Evolutionary conservation across 2,797 vertebrate species (phyloP).

Genomic region (Alectoris magna): DNA sequence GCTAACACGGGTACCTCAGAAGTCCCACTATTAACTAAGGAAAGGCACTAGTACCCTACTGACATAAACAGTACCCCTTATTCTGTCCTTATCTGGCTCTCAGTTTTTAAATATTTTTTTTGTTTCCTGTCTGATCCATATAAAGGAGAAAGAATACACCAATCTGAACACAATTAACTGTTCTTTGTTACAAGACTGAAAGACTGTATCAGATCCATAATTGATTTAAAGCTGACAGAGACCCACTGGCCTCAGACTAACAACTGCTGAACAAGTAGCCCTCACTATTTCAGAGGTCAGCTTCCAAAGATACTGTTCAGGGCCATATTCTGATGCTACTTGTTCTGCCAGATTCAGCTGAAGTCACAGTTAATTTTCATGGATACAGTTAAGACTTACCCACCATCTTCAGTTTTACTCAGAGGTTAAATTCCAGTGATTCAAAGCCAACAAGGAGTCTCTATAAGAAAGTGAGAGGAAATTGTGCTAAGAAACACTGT

Average conservation of each 20-base stretch:
- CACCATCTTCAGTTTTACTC: background rate
- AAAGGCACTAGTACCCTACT: background rate
- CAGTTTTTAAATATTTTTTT: background rate
- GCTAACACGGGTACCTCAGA: background rate
- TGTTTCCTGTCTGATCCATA: background rate
- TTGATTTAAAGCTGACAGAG: background rate
- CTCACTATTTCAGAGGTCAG: background rate
- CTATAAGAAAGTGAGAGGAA: background rate
- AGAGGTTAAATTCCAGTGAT: background rate
- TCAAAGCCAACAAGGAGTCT: background rate
- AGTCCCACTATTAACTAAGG: background rate
- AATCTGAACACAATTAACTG: background rate
- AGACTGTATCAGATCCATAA: background rate
- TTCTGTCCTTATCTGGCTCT: background rate
- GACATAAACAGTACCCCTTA: background rate
- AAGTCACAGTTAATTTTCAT: background rate
- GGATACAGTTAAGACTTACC: background rate
- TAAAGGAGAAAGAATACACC: background rate
- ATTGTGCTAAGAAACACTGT: accelerated
- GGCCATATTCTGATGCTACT: background rate
- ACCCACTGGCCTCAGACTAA: background rate
- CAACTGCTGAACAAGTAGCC: background rate
- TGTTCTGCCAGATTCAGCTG: background rate
- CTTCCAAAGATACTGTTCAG: background rate
- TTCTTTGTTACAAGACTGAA: background rate